phyloP scores from a whole-genome alignment of 2,113 vertebrate species.

The Passer domesticus region DNA sequence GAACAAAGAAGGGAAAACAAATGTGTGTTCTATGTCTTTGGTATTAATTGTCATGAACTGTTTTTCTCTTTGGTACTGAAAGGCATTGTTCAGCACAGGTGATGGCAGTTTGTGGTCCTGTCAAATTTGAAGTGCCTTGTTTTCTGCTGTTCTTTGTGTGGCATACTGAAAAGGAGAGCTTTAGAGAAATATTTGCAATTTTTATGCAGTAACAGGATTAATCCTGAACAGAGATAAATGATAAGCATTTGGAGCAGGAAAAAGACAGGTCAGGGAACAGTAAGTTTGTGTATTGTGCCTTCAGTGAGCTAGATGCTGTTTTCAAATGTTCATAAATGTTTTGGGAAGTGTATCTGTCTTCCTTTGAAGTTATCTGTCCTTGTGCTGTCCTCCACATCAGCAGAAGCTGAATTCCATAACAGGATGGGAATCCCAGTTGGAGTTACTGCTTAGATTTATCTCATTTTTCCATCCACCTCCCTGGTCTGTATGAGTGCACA shows the following conservation, averaged over 20 bases:
- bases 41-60: neutral
- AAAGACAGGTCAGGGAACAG: neutral
- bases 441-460: neutral
- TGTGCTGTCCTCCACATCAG: neutral
- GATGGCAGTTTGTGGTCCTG: neutral
- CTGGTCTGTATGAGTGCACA: rapidly evolving
- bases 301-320: neutral
- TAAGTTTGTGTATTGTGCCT: neutral
- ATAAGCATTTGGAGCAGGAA: neutral
- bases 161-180: neutral
- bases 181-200: neutral
- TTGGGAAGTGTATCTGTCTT: neutral
- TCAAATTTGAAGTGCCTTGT: neutral
- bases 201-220: neutral
- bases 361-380: neutral
- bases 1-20: neutral
- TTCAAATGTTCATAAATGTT: neutral
- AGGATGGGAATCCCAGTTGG: neutral
- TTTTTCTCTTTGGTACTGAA: neutral
- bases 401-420: neutral
- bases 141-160: neutral
- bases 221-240: neutral
- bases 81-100: neutral
- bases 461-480: neutral
- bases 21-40: neutral